Conservation (phyloP, 2,113 vertebrate genomes). For the Labeo rohita region DNA sequence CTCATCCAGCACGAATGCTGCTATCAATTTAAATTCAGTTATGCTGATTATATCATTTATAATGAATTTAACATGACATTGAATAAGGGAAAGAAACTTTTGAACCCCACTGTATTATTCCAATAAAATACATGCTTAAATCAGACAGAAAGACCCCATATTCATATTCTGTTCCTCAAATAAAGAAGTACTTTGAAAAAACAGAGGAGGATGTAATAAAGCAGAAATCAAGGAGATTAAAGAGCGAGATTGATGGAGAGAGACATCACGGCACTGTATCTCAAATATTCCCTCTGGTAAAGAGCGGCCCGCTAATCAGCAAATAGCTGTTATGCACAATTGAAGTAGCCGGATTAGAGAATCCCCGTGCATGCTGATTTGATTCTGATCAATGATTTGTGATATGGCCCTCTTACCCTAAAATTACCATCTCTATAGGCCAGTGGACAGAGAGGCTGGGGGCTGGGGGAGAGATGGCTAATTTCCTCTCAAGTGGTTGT, state of each 20-base stretch:
- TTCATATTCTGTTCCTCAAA: background rate
- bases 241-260: constrained; percentile 2
- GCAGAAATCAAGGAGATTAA: constrained; percentile 2
- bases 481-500: constrained; percentile 65
- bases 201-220: background rate
- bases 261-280: background rate
- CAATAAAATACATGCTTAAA: background rate
- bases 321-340: constrained; percentile 46
- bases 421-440: constrained; percentile 78
- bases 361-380: constrained; percentile 58
- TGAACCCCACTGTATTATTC: background rate
- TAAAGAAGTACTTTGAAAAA: background rate
- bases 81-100: background rate
- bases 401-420: constrained; percentile 72
- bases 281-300: background rate
- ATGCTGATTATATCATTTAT: too few relatives aligned
- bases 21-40: too few relatives aligned
- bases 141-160: background rate
- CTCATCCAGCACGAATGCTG: too few relatives aligned
- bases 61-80: too few relatives aligned
- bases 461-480: constrained; percentile 46
- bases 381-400: constrained; percentile 70
- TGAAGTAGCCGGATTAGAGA: constrained; percentile 47
- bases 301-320: constrained; percentile 51
- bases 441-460: constrained; percentile 52